A percentile compares a stretch with the other conserved stretches of the same genome.
Evolutionary conservation across 1,140 invertebrate genomes (phyloP).

Genomic region (Tetragonula clypearis): DNA sequence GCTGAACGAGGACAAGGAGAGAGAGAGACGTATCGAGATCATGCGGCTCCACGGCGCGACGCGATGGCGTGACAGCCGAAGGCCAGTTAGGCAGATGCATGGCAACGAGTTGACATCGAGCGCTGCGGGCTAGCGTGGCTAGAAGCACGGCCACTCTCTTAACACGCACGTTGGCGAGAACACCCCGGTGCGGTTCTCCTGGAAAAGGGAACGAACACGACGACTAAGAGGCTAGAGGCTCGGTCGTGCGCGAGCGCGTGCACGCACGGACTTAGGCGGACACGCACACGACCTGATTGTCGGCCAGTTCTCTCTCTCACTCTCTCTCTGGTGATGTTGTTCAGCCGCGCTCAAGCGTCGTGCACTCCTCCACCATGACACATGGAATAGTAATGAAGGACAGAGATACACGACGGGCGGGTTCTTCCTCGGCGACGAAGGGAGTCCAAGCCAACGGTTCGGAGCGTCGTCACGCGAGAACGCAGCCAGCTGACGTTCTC

Average conservation of each 20-base stretch:
- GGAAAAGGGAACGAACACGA: neutral
- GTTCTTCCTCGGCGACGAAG: conserved; percentile 56
- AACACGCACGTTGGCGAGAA: conserved; percentile 57
- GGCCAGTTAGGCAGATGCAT: conserved; percentile 70
- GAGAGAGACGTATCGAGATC: neutral
- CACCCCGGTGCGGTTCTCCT: conserved; percentile 18
- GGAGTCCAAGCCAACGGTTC: conserved; percentile 54
- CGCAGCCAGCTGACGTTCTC: conserved; percentile 74
- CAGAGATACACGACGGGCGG: conserved; percentile 72
- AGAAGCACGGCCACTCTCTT: conserved; percentile 41
- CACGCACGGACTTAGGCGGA: conserved; percentile 33
- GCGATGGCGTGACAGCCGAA: conserved; percentile 71
- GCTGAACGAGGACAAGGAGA: neutral
- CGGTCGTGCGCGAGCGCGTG: conserved; percentile 51
- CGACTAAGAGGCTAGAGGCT: conserved; percentile 41
- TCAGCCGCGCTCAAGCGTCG: neutral
- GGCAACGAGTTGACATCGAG: conserved; percentile 72
- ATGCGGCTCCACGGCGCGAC: conserved; percentile 3
- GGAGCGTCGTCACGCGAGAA: conserved; percentile 76
- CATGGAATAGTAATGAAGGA: conserved; percentile 76
- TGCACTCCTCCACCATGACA: conserved; percentile 52
- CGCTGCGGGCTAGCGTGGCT: conserved; percentile 69
- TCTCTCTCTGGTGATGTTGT: neutral
- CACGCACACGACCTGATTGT: conserved; percentile 55
- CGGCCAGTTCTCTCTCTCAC: neutral